Percentiles rank a stretch among this genome's conserved stretches.
These are phyloP conservation scores for Brachionus plicatilis DNA, from an alignment of 1,140 invertebrate genomes.

Conservation along the genomic window DNA sequence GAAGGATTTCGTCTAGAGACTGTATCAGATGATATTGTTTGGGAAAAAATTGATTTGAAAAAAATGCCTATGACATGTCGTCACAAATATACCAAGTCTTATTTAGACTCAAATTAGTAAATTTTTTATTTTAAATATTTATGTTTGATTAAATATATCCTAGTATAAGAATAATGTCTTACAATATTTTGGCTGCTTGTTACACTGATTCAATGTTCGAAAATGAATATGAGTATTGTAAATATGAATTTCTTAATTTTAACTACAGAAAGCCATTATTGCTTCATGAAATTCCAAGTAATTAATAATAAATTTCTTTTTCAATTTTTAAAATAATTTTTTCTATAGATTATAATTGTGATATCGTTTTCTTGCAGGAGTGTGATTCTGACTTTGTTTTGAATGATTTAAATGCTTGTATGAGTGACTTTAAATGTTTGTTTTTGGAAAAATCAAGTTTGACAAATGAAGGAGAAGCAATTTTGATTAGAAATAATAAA, in stretches of 20 bases:
- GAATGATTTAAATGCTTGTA: background rate
- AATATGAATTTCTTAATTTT: slow-evolving; percentile 12
- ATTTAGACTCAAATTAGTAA: background rate
- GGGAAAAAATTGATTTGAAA: background rate
- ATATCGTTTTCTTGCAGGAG: slow-evolving; percentile 33
- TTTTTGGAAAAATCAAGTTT: background rate
- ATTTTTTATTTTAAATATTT: background rate
- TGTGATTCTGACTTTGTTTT: slow-evolving; percentile 11
- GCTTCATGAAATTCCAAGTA: slow-evolving; percentile 19
- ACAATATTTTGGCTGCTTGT: slow-evolving; percentile 32
- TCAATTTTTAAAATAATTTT: background rate
- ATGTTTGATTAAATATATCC: background rate
- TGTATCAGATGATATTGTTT: background rate
- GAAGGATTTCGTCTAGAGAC: background rate
- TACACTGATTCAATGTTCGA: background rate
- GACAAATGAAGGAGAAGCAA: slow-evolving; percentile 2
- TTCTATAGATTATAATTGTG: slow-evolving; percentile 14
- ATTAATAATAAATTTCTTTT: background rate
- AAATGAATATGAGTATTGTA: slow-evolving; percentile 11
- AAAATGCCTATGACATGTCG: slow-evolving; percentile 31
- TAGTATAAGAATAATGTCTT: slow-evolving; percentile 33
- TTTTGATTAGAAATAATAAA: background rate
- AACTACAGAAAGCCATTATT: slow-evolving; percentile 11
- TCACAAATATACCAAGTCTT: background rate
- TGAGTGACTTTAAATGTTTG: background rate